Percentiles rank a stretch among this genome's conserved stretches.
Conservation (phyloP, 2,113 vertebrate species). For the rabbit (Oryctolagus cuniculus) region DNA sequence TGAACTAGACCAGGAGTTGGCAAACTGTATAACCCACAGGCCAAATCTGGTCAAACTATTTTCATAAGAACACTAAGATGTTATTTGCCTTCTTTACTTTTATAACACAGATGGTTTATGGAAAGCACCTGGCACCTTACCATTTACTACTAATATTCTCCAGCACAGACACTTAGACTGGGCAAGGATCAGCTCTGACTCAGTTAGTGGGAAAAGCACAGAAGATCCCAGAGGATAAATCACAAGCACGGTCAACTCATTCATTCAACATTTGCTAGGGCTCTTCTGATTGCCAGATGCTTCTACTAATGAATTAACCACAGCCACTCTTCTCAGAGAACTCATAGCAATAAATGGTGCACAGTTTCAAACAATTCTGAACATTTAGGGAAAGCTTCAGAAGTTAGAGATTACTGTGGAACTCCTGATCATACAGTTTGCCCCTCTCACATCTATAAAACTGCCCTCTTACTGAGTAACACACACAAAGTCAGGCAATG, state of each 20-base stretch:
- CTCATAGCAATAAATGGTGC: background rate
- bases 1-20: background rate
- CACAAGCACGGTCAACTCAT: background rate
- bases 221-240: background rate
- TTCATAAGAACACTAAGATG: background rate
- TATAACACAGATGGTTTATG: background rate
- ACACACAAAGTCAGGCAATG: background rate
- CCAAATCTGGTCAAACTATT: background rate
- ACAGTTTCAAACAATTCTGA: background rate
- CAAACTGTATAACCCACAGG: background rate
- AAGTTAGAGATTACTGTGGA: slow-evolving; percentile 1
- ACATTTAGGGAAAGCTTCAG: slow-evolving; percentile 15
- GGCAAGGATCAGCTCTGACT: background rate
- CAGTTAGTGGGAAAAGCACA: background rate
- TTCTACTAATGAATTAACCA: background rate
- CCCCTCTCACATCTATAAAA: background rate
- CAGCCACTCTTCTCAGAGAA: background rate
- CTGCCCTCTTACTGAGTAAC: background rate
- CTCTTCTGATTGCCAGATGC: background rate
- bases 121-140: background rate
- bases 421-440: background rate
- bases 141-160: background rate
- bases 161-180: background rate
- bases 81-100: no score
- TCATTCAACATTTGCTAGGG: background rate